These are phyloP conservation scores for Bubo bubo DNA, from an alignment of 2,113 vertebrate species.

Conservation along the genomic window DNA sequence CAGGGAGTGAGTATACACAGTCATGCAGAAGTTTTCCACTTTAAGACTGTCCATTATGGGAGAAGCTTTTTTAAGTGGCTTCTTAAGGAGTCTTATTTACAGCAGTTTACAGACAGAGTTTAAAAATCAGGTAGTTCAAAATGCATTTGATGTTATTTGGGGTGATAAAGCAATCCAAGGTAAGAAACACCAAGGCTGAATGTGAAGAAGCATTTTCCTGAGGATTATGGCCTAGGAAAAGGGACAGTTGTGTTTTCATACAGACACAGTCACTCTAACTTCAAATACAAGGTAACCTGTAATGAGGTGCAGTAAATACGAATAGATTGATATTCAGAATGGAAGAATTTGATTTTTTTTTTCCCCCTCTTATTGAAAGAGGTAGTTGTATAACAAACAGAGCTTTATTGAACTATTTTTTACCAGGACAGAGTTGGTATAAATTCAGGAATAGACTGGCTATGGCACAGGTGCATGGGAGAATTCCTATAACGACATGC, in stretches of 20 bases:
- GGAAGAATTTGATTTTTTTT: neutral
- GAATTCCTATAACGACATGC: neutral
- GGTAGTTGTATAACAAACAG: neutral
- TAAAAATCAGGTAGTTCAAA: neutral
- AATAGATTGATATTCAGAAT: neutral
- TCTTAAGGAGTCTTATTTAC: neutral
- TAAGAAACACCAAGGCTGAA: neutral
- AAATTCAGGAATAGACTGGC: neutral
- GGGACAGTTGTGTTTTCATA: neutral
- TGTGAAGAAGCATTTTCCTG: neutral
- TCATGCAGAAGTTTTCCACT: neutral
- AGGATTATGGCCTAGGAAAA: neutral
- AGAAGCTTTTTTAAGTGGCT: neutral
- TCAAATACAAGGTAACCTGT: neutral
- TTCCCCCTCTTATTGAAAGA: neutral
- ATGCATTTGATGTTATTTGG: neutral
- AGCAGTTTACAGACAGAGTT: neutral
- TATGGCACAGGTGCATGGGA: neutral
- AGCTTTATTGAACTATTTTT: neutral
- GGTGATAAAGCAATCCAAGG: neutral
- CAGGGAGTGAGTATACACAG: neutral
- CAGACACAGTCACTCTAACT: neutral
- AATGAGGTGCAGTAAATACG: neutral
- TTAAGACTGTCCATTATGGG: neutral
- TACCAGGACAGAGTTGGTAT: neutral